Base-by-base conservation (phyloP, 2,113 vertebrate species). In the Mus spicilegus region DNA sequence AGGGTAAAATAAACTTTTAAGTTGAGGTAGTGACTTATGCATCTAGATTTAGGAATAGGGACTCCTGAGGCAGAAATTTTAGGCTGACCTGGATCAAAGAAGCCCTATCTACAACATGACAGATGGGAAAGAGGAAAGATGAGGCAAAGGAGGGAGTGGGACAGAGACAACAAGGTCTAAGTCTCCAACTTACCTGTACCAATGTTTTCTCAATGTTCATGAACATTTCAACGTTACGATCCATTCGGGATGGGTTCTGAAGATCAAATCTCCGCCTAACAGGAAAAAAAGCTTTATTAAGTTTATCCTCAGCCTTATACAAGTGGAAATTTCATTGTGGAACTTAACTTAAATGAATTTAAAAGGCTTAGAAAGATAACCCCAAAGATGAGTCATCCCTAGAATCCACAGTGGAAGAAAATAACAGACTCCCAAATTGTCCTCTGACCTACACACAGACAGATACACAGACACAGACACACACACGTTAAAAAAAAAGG, bases 151-250 rank as follows among this genome's bases (percentile, higher is more conserved):
- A 49, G 7, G 3, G 49, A 7, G 49, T 49, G 54, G 17, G 42
- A 33, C 9, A 36, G 17, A 16, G 17, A 36, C 39, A 24, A 26
- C 36, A 39, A 42, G 90, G 58, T 39, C 6, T 87, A 89, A 84
- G 7, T 89, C 90, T 82, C 72, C 70, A 11, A 90, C 28, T 93
- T 96, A 99, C 99, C 99, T 99, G 99, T 93, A 99, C 99, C 90
- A 99, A 97, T 19, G 99, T 99, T 96, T 99, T 99, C 98, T 99
- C 99, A 30, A 99, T 99, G 94, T 99, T 99, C 98, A 99, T 99
- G 96, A 99, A 99, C 99, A 99, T 99, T 98, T 99, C 99, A 97
- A 99, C 99, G 1, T 99, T 99, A 9, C 99, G 99, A 98, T 99
- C 99, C 99, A 99, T 99, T 8, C 99, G 98, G 5, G 99, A 99